Evolutionary conservation across 1,140 invertebrate species (phyloP).

Genomic region (Drepana arcuata): DNA sequence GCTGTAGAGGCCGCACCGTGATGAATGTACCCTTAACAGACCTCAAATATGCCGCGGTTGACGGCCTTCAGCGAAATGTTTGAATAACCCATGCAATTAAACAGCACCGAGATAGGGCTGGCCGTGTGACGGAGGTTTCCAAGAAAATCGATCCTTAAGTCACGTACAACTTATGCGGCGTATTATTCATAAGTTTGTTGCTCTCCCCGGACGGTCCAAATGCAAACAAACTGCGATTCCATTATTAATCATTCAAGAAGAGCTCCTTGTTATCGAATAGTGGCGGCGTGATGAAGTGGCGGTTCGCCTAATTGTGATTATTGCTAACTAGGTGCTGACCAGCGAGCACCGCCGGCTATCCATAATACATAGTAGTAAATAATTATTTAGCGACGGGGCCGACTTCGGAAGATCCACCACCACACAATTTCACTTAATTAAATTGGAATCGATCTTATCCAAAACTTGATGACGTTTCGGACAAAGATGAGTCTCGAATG

Average conservation of each 20-base stretch:
- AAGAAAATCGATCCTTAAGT: slow-evolving; percentile 42
- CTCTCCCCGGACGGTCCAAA: slow-evolving; percentile 37
- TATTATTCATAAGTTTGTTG: slow-evolving; percentile 65
- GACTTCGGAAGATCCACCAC: too few relatives aligned
- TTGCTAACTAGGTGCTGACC: slow-evolving; percentile 46
- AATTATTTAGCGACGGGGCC: too few relatives aligned
- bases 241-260: slow-evolving; percentile 59
- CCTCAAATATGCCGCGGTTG: slow-evolving; percentile 60
- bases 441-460: too few relatives aligned
- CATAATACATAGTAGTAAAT: slow-evolving; percentile 47
- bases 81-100: slow-evolving; percentile 48
- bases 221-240: slow-evolving; percentile 53
- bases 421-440: too few relatives aligned
- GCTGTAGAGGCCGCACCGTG: slow-evolving; percentile 48
- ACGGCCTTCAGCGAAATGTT: slow-evolving; percentile 44
- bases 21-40: slow-evolving; percentile 61
- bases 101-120: slow-evolving; percentile 19
- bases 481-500: too few relatives aligned
- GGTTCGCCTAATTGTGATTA: slow-evolving; percentile 57
- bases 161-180: slow-evolving; percentile 26
- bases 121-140: slow-evolving; percentile 20
- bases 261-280: slow-evolving; percentile 51
- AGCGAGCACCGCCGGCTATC: slow-evolving; percentile 34
- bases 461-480: too few relatives aligned
- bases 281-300: slow-evolving; percentile 51